A percentile compares a stretch with the other conserved stretches of the same genome.
These are phyloP conservation scores for Antennarius maculatus DNA, from an alignment of 2,797 vertebrate genomes.

Conservation along the genomic window DNA sequence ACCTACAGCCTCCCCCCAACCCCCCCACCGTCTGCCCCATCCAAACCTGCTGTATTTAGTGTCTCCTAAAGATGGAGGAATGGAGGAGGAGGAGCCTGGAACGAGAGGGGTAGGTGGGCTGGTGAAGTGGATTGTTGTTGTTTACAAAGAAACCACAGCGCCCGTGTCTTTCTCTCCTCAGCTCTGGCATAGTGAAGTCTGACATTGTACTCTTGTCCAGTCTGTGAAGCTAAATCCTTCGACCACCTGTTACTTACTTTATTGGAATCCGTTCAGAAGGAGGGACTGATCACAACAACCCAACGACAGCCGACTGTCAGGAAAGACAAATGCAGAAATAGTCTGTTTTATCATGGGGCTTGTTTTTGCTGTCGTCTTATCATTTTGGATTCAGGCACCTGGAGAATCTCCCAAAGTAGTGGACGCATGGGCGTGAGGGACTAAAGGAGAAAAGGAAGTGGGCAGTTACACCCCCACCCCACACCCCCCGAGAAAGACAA, in stretches of 20 bases:
- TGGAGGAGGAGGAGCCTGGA: slow-evolving; percentile 11
- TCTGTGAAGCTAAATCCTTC: slow-evolving; percentile 54
- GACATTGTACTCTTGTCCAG: slow-evolving; percentile 58
- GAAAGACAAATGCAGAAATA: slow-evolving; percentile 45
- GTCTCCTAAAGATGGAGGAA: slow-evolving; percentile 65
- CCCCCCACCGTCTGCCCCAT: slow-evolving; percentile 50
- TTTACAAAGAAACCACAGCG: slow-evolving; percentile 63
- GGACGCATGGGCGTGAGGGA: slow-evolving; percentile 37
- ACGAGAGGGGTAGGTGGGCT: slow-evolving; percentile 43
- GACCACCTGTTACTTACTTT: slow-evolving; percentile 48
- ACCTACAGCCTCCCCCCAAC: slow-evolving; percentile 62
- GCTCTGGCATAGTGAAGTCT: slow-evolving; percentile 60
- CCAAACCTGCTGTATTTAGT: slow-evolving; percentile 73
- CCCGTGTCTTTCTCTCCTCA: slow-evolving; percentile 40
- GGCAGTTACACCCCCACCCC: slow-evolving; percentile 40
- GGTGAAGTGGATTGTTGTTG: slow-evolving; percentile 65
- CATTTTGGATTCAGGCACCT: slow-evolving; percentile 26
- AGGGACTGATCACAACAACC: slow-evolving; percentile 46
- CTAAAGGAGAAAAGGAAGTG: slow-evolving; percentile 23
- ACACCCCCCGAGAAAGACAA: slow-evolving; percentile 50
- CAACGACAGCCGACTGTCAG: slow-evolving; percentile 37
- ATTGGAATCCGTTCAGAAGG: slow-evolving; percentile 49
- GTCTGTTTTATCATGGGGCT: slow-evolving; percentile 57
- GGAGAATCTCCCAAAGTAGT: slow-evolving; percentile 32
- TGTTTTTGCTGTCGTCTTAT: slow-evolving; percentile 43